phyloP scores from a whole-genome alignment of 2,113 vertebrate species.

The Catharus fuscescens region DNA sequence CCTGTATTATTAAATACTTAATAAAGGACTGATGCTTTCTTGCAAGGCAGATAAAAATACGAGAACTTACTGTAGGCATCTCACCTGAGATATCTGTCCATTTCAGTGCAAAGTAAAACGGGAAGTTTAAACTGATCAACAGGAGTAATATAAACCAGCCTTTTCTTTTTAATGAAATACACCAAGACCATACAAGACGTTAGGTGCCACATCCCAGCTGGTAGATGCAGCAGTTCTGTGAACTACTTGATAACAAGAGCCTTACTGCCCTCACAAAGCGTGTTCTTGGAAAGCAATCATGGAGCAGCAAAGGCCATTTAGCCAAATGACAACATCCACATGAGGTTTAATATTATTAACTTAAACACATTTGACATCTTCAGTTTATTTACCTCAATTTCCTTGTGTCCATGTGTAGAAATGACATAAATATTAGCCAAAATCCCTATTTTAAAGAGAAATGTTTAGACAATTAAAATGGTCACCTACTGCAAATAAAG shows the following conservation, averaged over 20 bases:
- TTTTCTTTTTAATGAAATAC: neutral
- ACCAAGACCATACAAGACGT: neutral
- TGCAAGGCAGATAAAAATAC: neutral
- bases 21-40: neutral
- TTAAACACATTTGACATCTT: neutral
- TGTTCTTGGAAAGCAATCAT: neutral
- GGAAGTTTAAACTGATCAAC: neutral
- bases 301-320: neutral
- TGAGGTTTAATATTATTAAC: neutral
- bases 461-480: neutral
- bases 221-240: neutral
- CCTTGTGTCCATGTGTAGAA: neutral
- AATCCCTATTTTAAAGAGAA: neutral
- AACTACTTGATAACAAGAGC: neutral
- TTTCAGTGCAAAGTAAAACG: neutral
- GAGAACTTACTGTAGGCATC: neutral
- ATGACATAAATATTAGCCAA: neutral
- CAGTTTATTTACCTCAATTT: neutral
- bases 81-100: neutral
- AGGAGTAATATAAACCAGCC: neutral
- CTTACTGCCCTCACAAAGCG: neutral
- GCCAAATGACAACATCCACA: neutral
- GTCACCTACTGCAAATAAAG: neutral
- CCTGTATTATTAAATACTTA: neutral
- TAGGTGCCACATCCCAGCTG: neutral